Percentiles rank a stretch among this genome's conserved stretches.
Conservation (phyloP, 2,797 vertebrate genomes). For the Adrianichthys oophorus region DNA sequence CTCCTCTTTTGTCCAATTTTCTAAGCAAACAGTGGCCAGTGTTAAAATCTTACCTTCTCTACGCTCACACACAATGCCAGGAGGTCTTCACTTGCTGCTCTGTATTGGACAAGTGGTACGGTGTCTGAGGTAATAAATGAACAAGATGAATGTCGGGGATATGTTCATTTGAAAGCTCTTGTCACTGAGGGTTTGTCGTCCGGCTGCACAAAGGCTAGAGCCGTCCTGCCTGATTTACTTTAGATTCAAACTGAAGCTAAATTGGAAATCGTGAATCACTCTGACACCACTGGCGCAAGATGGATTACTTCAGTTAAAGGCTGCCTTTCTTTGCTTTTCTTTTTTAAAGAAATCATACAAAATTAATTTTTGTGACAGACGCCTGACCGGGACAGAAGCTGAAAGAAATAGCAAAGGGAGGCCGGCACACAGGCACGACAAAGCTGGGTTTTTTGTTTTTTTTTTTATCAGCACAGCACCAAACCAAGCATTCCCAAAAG, state of each 20-base stretch:
- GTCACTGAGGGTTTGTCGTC: constrained; percentile 65
- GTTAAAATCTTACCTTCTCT: constrained; percentile 31
- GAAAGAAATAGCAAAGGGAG: constrained; percentile 61
- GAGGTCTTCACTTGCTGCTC: constrained; percentile 63
- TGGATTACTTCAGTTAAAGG: constrained; percentile 80
- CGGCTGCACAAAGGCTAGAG: constrained; percentile 65
- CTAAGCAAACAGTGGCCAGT: constrained; percentile 31
- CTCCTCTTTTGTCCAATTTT: constrained; percentile 42
- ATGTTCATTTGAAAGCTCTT: constrained; percentile 68
- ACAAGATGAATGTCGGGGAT: constrained; percentile 75
- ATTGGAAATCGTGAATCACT: constrained; percentile 87
- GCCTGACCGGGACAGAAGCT: constrained; percentile 58
- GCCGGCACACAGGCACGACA: constrained; percentile 49
- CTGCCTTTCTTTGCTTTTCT: constrained; percentile 73
- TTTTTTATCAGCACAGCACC: constrained; percentile 51
- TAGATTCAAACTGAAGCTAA: constrained; percentile 78
- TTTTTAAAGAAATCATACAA: constrained; percentile 68
- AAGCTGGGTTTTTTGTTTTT: constrained; percentile 42
- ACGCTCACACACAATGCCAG: constrained; percentile 42
- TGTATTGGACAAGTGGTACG: constrained; percentile 59
- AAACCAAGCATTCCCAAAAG: constrained; percentile 55
- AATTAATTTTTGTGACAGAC: constrained; percentile 70
- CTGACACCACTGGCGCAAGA: constrained; percentile 76
- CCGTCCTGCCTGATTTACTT: constrained; percentile 78
- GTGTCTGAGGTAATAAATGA: constrained; percentile 63